Percentiles rank a stretch among this genome's conserved stretches.
These are phyloP conservation scores for Zophobas atratus DNA, from an alignment of 1,140 invertebrate species.

Conservation along the genomic window DNA sequence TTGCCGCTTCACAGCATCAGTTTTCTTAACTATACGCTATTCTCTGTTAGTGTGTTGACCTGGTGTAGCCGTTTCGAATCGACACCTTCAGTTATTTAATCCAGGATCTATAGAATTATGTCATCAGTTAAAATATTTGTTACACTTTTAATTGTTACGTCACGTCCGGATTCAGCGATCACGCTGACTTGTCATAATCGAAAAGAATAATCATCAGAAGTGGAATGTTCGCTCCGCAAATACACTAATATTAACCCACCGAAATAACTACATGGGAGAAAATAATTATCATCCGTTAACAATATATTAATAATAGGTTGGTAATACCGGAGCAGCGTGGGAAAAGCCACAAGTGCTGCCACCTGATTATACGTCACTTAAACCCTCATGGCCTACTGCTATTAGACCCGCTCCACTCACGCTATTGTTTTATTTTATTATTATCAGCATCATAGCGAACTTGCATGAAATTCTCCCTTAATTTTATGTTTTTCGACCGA, in stretches of 20 bases:
- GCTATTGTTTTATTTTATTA: slow-evolving; percentile 53
- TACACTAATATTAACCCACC: slow-evolving; percentile 38
- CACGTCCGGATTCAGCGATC: neutral
- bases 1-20: too few species aligned
- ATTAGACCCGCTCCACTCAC: slow-evolving; percentile 61
- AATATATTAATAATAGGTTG: slow-evolving; percentile 67
- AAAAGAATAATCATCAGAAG: slow-evolving; percentile 16
- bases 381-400: slow-evolving; percentile 63
- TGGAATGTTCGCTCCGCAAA: slow-evolving; percentile 31
- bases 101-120: too few species aligned
- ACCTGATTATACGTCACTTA: slow-evolving; percentile 67
- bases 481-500: neutral
- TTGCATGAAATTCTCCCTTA: slow-evolving; percentile 21
- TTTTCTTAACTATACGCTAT: too few species aligned
- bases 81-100: too few species aligned
- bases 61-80: too few species aligned
- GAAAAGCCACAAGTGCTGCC: slow-evolving; percentile 65
- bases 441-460: neutral
- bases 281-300: slow-evolving; percentile 66
- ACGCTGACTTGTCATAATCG: neutral
- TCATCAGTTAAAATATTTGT: too few species aligned
- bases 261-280: slow-evolving; percentile 50
- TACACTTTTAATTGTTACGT: too few species aligned
- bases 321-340: slow-evolving; percentile 63
- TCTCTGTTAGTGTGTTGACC: too few species aligned